Percentiles rank a stretch among this genome's conserved stretches.
Conservation (phyloP, 2,888 invertebrate genomes). For the Agonopterix alstromeriana region DNA sequence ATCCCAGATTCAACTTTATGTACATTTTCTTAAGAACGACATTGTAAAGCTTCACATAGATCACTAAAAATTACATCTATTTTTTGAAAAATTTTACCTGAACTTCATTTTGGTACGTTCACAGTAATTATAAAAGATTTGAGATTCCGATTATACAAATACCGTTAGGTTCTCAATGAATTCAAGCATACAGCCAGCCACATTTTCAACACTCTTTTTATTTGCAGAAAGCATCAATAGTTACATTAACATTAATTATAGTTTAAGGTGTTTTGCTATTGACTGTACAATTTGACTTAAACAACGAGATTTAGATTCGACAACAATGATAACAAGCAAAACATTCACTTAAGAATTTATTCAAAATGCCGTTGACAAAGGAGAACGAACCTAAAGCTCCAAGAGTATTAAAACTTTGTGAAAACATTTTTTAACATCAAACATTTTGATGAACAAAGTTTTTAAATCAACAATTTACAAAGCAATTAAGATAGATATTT, state of each 20-base stretch:
- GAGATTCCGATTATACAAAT: not conserved
- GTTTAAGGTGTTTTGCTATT: not conserved
- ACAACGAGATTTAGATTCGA: conserved; percentile 4
- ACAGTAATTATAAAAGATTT: conserved; percentile 4
- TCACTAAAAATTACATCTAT: conserved; percentile 37
- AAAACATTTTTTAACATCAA: conserved; percentile 30
- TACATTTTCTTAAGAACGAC: conserved; percentile 58
- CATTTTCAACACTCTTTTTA: no score
- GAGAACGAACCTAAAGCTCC: conserved; percentile 15
- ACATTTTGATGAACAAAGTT: conserved; percentile 39
- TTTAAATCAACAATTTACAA: conserved; percentile 32
- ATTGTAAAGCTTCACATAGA: conserved; percentile 61
- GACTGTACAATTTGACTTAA: conserved; percentile 1
- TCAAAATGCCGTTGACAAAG: conserved; percentile 6
- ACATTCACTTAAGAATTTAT: conserved; percentile 3
- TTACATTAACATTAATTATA: no score
- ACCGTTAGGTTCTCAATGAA: no score
- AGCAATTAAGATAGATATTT: conserved; percentile 32
- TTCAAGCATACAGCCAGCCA: not conserved
- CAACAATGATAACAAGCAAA: conserved; percentile 4
- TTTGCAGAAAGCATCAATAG: no score
- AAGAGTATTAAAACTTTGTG: conserved; percentile 25
- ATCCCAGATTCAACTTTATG: conserved; percentile 68
- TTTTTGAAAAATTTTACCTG: not conserved
- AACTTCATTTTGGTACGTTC: conserved; percentile 3